A percentile compares a stretch with the other conserved stretches of the same genome.
These are phyloP conservation scores for Dicyrtoma fusca DNA, from an alignment of 2,888 invertebrate genomes.

Conservation along the genomic window DNA sequence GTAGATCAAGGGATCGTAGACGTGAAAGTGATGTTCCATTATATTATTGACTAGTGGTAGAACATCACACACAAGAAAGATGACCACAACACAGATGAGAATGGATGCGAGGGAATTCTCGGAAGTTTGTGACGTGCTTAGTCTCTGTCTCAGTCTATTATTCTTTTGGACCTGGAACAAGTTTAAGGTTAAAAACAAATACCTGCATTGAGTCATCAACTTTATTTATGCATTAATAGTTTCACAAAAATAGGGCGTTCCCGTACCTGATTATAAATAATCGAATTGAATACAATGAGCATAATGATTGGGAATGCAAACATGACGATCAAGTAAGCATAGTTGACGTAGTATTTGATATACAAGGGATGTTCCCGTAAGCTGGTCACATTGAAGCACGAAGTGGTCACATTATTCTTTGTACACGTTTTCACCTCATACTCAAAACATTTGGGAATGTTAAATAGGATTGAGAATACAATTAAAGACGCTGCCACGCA, in stretches of 20 bases:
- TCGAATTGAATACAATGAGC: conserved; percentile 83
- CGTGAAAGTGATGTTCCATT: conserved; percentile 75
- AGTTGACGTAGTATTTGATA: conserved; percentile 84
- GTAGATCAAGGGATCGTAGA: conserved; percentile 72
- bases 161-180: conserved; percentile 20
- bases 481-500: conserved; percentile 81
- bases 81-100: conserved; percentile 89
- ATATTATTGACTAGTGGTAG: conserved; percentile 83
- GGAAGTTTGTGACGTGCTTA: conserved; percentile 79
- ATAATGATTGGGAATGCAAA: conserved; percentile 88
- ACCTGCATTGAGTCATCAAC: not conserved
- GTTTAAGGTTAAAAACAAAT: not conserved
- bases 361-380: conserved; percentile 68
- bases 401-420: not conserved
- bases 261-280: conserved; percentile 81
- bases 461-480: conserved; percentile 79
- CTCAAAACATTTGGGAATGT: conserved; percentile 69
- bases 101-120: conserved; percentile 93
- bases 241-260: no score
- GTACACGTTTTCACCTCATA: conserved; percentile 51
- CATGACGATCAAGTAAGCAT: conserved; percentile 91
- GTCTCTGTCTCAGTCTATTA: conserved; percentile 69
- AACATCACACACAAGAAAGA: conserved; percentile 90
- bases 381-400: conserved; percentile 64
- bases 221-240: no score